These are phyloP conservation scores for Fistularia commersonii DNA, from an alignment of 2,797 vertebrate genomes.

Conservation along the genomic window DNA sequence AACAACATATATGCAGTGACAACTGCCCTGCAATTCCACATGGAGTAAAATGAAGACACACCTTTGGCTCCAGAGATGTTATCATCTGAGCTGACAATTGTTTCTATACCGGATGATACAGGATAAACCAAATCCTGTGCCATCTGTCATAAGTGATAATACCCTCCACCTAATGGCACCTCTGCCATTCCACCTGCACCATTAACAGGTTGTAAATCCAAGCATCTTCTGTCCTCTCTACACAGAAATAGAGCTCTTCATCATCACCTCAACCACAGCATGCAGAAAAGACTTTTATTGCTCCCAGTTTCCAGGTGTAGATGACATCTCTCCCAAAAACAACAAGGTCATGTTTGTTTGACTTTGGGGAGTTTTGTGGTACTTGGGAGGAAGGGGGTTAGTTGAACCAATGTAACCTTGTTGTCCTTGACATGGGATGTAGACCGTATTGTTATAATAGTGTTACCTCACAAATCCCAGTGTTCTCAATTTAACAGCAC, in stretches of 20 bases:
- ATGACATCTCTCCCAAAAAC: constrained; percentile 44
- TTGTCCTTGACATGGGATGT: constrained; percentile 3
- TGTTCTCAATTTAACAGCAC: constrained; percentile 4
- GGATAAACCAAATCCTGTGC: constrained; percentile 39
- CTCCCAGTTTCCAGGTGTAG: constrained; percentile 52
- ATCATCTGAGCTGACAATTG: constrained; percentile 8
- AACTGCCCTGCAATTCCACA: constrained; percentile 5
- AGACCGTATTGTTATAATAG: not conserved
- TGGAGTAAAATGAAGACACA: constrained; percentile 10
- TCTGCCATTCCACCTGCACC: constrained; percentile 29
- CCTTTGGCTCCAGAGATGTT: not conserved
- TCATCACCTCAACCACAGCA: constrained; percentile 50
- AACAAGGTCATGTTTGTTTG: constrained; percentile 23
- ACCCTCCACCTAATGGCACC: constrained; percentile 43
- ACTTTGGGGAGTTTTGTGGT: constrained; percentile 3
- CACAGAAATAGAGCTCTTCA: constrained; percentile 48
- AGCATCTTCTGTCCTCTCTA: constrained; percentile 19
- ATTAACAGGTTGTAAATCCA: constrained; percentile 65
- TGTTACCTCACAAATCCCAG: constrained; percentile 11
- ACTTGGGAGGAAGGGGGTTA: not conserved
- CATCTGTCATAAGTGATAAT: constrained; percentile 67
- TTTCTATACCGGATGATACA: constrained; percentile 15
- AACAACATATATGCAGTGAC: constrained; percentile 10
- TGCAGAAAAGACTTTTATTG: constrained; percentile 46
- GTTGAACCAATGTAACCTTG: not conserved